Evolutionary conservation across 1,140 invertebrate species (phyloP), one percentile per base, ranked within the genome.

Genomic region (Wasmannia auropunctata): DNA sequence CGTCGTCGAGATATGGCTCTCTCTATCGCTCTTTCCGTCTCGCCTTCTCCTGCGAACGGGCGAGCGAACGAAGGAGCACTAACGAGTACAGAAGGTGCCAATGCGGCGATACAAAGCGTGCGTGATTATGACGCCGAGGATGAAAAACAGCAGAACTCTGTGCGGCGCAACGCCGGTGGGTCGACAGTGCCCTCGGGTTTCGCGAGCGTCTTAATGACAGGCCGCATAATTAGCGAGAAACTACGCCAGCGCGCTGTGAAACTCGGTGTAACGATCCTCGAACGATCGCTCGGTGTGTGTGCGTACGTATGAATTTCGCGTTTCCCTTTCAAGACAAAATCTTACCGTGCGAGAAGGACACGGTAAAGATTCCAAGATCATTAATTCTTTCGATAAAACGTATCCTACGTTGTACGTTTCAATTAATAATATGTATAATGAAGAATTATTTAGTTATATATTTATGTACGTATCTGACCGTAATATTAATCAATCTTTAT

Each of bases 161-260:
- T 28, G 28, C 60, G 31, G 8, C 56, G 43, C 77, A 56, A 81
- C 65, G 72, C 19, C 72, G 34, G 34, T 31, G 65, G 25, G 43
- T 79, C 76, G 76, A 14, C n/a, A 25, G 34, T 67, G 14, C 76
- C 76, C 76, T 80, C 46, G 62, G 76, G 63, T 81, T 70, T 81
- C 79, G 65, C 49, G 49, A 56, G 65, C 65, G 37, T 72, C 79
- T 81, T 81, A 81, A 81, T 81, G 79, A 81, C 79, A 81, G 51
- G 65, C 31, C 65, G 49, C 79, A 72, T 81, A 81, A 81, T 81
- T 81, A 81, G 79, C 65, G 79, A 81, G 79, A 81, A 81, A 72
- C 79, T 58, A 51, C 25, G 58, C 28, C 14, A 56, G 46, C 25
- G 49, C 49, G 34, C 25, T 16, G 16, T 34, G 22, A 80, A 34